phyloP scores from a whole-genome alignment of 2,888 invertebrate species.

The Didymodactylos carnosus region DNA sequence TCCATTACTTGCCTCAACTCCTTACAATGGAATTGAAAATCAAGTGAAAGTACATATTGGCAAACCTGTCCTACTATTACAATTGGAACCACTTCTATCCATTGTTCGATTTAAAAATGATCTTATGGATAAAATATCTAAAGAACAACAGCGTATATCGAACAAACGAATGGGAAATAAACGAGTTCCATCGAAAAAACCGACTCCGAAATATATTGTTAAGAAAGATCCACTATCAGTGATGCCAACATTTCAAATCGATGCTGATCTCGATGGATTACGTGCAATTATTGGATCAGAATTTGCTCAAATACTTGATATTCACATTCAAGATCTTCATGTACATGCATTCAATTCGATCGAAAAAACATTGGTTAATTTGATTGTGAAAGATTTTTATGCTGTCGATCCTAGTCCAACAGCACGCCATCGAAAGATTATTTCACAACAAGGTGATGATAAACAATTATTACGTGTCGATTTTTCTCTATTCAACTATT shows the following conservation, averaged over 20 bases:
- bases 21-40: neutral
- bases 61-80: neutral
- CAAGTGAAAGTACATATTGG: neutral
- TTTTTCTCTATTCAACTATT: neutral
- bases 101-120: neutral
- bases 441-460: neutral
- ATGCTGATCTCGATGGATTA: neutral
- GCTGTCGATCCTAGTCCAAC: neutral
- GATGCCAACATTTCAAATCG: neutral
- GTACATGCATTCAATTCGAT: slow-evolving; percentile 35
- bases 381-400: neutral
- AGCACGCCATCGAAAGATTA: neutral
- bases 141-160: neutral
- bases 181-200: no score
- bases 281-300: neutral
- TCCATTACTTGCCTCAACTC: neutral
- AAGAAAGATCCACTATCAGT: neutral
- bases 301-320: slow-evolving; percentile 36
- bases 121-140: neutral
- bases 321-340: slow-evolving; percentile 24
- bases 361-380: neutral
- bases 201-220: neutral
- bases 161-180: neutral
- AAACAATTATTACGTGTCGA: neutral
- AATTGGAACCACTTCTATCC: neutral